phyloP scores from a whole-genome alignment of 2,113 vertebrate genomes.

The Smithornis capensis region DNA sequence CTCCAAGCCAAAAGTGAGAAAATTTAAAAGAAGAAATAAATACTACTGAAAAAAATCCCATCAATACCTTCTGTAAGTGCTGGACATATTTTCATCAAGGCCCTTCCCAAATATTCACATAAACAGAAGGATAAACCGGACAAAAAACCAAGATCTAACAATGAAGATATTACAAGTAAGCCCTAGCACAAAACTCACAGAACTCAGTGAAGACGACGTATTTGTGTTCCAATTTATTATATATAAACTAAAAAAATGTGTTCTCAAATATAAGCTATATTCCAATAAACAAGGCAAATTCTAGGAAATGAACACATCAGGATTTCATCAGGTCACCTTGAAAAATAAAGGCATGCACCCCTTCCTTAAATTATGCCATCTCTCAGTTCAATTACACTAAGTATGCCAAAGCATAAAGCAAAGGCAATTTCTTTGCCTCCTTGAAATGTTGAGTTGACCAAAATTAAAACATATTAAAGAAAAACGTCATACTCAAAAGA shows the following conservation, averaged over 20 bases:
- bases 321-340: not conserved
- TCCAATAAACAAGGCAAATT: not conserved
- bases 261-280: not conserved
- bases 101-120: not conserved
- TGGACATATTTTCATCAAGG: not conserved
- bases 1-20: not conserved
- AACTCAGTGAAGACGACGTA: not conserved
- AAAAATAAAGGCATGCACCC: not conserved
- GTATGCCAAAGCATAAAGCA: not conserved
- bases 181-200: not conserved
- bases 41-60: not conserved
- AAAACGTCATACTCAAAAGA: accelerated
- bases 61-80: not conserved
- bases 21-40: not conserved
- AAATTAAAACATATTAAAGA: not conserved
- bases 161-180: not conserved
- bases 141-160: not conserved
- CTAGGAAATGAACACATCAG: not conserved
- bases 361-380: not conserved
- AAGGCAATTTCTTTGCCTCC: not conserved
- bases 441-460: not conserved
- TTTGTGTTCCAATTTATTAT: not conserved
- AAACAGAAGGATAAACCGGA: not conserved
- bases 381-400: not conserved
- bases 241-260: not conserved